A percentile compares a stretch with the other conserved stretches of the same genome.
Evolutionary conservation across 2,113 vertebrate genomes (phyloP).

Genomic region (Oncorhynchus gorbuscha): DNA sequence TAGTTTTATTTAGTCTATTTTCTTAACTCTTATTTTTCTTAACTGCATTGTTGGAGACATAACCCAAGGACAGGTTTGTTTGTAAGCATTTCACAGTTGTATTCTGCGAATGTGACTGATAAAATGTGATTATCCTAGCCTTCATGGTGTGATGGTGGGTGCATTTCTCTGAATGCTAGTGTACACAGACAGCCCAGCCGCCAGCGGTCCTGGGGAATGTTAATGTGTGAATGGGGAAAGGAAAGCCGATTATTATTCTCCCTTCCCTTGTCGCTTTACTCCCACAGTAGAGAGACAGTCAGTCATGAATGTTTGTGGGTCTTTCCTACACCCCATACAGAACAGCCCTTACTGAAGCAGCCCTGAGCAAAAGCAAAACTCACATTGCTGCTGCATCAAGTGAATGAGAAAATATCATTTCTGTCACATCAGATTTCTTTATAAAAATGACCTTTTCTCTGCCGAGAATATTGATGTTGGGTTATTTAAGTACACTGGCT

Average conservation of each 20-base stretch:
- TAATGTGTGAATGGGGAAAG: slow-evolving; percentile 38
- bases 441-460: slow-evolving; percentile 5
- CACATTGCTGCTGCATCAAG: background rate
- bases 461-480: slow-evolving; percentile 15
- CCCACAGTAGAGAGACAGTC: slow-evolving; percentile 25
- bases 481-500: background rate
- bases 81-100: no score
- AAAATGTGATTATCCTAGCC: background rate
- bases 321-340: slow-evolving; percentile 1
- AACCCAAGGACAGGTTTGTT: no score
- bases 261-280: slow-evolving; percentile 31
- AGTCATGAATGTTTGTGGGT: slow-evolving; percentile 31
- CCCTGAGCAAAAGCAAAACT: background rate
- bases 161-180: slow-evolving; percentile 20
- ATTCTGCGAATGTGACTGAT: no score
- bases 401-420: slow-evolving; percentile 12
- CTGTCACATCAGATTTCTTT: slow-evolving; percentile 1
- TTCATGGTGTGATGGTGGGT: background rate
- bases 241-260: slow-evolving; percentile 33
- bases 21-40: no score
- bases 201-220: slow-evolving; percentile 35
- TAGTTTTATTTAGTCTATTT: no score
- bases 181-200: slow-evolving; percentile 17
- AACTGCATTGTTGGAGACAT: no score
- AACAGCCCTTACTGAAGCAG: background rate